Base-by-base conservation (phyloP, 2,797 vertebrate species). In the Neosalanx taihuensis region DNA sequence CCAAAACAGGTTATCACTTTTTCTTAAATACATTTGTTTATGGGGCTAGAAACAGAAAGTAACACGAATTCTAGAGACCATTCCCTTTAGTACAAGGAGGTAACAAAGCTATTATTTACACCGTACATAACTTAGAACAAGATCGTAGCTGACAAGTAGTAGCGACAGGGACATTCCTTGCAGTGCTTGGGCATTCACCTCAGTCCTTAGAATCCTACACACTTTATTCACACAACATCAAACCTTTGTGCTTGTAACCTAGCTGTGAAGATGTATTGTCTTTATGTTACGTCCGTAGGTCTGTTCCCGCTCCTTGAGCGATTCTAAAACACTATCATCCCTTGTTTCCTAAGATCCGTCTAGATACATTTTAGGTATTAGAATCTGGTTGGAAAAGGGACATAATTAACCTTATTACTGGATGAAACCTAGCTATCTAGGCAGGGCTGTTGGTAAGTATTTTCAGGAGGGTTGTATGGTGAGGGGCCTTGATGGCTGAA, bases 71-170 rank as follows among this genome's bases (percentile, higher is more conserved):
- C 63, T 76, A 74, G 57, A 67, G 81, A 78, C 75, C 77, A 79
- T 86, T 90, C 89, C 88, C 85, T 90, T 89, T 88, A 76, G 72
- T 72, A 67, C 31, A 63, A 83, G 72, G 68, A 73, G 72, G 79
- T 23, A 61, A 81, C 70, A 74, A 67, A 69, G 76, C 81, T 10
- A 72, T 76, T 29, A 89, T 90, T 83, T 90, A 90, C 85, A 89
- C 64, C 67, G 69, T 76, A 79, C 76, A 84, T 86, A 12, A 77
- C 69, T 81, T 69, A 72, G n/a, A 56, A 56, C 18, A 57, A 46
- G 58, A 41, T 70, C 33, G 69, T 46, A 67, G 59, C 72, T 17
- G 26, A 80, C 70, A 69, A 74, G 61, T 70, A 49, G 66, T 65
- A 56, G 58, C 80, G 66, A 80, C 20, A 68, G 71, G 81, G 12